A percentile compares a stretch with the other conserved stretches of the same genome.
phyloP scores from a whole-genome alignment of 2,113 vertebrate species.

The Trochalopteron elliotii region DNA sequence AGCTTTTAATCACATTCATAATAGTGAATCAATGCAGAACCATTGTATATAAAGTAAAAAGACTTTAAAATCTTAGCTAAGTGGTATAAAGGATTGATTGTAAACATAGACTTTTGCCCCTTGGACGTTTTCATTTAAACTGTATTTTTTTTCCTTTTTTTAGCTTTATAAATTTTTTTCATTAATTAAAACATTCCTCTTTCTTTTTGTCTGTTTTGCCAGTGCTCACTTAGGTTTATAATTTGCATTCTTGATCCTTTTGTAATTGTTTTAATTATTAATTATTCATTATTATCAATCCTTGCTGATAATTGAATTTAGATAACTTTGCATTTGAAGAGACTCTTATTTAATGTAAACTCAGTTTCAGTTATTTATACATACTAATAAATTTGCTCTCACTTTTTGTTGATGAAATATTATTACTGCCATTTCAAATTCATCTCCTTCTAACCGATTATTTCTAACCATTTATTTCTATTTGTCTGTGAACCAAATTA shows the following conservation, averaged over 20 bases:
- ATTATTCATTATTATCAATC: not conserved
- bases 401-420: not conserved
- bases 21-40: not conserved
- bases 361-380: not conserved
- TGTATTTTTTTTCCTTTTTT: not conserved
- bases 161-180: not conserved
- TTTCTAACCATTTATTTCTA: not conserved
- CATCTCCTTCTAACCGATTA: not conserved
- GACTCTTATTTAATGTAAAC: not conserved
- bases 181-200: not conserved
- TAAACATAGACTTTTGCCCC: not conserved
- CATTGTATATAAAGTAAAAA: not conserved
- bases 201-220: not conserved
- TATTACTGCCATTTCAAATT: not conserved
- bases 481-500: not conserved
- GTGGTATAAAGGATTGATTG: not conserved
- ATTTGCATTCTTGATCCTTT: conserved; percentile 5
- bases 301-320: conserved; percentile 1
- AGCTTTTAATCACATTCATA: not conserved
- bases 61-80: not conserved
- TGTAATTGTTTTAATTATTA: not conserved
- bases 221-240: not conserved
- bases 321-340: not conserved
- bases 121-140: not conserved
- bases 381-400: conserved; percentile 5